Percentiles rank a stretch among this genome's conserved stretches.
These are phyloP conservation scores for Riptortus pedestris DNA, from an alignment of 1,140 invertebrate species.

Conservation along the genomic window DNA sequence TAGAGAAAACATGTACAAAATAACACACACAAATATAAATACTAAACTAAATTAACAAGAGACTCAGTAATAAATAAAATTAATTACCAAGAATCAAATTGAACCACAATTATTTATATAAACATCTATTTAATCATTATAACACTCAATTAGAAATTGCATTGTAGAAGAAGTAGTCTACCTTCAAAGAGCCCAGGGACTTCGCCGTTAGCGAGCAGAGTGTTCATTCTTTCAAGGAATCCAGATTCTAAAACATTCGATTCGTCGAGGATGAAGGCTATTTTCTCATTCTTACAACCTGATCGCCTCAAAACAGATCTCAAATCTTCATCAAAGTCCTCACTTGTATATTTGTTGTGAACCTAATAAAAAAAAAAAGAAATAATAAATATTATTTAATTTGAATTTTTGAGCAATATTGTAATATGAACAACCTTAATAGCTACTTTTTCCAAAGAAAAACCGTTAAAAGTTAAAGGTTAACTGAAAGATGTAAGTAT, in stretches of 20 bases:
- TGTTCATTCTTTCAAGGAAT: conserved; percentile 99
- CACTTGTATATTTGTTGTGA: conserved; percentile 97
- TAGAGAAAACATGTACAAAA: no score
- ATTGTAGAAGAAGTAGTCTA: conserved; percentile 14
- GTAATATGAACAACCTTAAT: not conserved
- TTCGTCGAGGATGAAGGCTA: conserved; percentile 98
- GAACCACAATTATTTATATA: no score
- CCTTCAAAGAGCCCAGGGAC: conserved; percentile 83
- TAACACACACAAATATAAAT: no score
- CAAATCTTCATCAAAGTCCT: conserved; percentile 98
- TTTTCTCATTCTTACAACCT: conserved; percentile 97
- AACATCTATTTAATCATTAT: no score
- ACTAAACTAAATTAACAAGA: no score
- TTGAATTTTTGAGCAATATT: no score
- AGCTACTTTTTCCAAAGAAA: no score
- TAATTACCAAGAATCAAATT: no score
- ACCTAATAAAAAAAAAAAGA: conserved; percentile 48
- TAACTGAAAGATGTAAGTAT: conserved; percentile 1
- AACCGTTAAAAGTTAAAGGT: no score
- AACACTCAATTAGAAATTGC: not conserved
- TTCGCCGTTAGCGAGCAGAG: conserved; percentile 95
- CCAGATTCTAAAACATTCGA: conserved; percentile 97
- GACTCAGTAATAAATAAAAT: no score
- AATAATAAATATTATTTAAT: no score
- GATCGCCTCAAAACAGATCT: conserved; percentile 83